Evolutionary conservation across 2,888 invertebrate genomes (phyloP).

Genomic region (Leptinotarsa rubiginosa): DNA sequence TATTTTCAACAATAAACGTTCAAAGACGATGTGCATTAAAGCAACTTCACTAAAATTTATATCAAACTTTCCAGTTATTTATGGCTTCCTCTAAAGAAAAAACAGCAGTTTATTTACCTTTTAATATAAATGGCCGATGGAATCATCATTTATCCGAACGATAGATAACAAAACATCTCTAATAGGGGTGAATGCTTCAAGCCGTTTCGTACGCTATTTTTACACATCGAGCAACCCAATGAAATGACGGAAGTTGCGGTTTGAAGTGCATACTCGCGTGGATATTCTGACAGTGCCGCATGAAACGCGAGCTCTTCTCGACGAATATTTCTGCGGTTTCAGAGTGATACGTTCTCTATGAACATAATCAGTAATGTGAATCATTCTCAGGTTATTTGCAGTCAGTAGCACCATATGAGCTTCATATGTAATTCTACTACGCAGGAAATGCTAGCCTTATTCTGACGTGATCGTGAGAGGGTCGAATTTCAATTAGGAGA

Average conservation of each 20-base stretch:
- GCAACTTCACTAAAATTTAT: no score
- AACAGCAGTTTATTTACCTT: no score
- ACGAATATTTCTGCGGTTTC: slow-evolving; percentile 15
- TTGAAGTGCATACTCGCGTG: slow-evolving; percentile 22
- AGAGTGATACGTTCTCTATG: slow-evolving; percentile 6
- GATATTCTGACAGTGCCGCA: slow-evolving; percentile 13
- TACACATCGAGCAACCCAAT: slow-evolving; percentile 11
- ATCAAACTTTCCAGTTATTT: no score
- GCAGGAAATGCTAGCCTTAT: slow-evolving; percentile 28
- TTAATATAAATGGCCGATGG: neutral
- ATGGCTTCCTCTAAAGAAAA: no score
- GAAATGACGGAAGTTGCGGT: slow-evolving; percentile 36
- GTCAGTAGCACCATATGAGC: slow-evolving; percentile 25
- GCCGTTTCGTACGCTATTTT: slow-evolving; percentile 21
- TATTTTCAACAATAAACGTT: no score
- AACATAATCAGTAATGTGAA: slow-evolving; percentile 19
- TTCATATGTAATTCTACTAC: slow-evolving; percentile 29
- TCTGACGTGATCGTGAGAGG: slow-evolving; percentile 9
- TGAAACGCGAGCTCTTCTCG: slow-evolving; percentile 15
- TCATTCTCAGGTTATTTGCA: slow-evolving; percentile 23
- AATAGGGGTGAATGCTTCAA: slow-evolving; percentile 19
- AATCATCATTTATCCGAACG: slow-evolving; percentile 2
- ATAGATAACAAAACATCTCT: slow-evolving; percentile 2
- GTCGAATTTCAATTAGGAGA: slow-evolving; percentile 14
- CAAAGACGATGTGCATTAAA: no score